phyloP scores from a whole-genome alignment of 1,140 invertebrate species.

The Ceratosolen solmsi region DNA sequence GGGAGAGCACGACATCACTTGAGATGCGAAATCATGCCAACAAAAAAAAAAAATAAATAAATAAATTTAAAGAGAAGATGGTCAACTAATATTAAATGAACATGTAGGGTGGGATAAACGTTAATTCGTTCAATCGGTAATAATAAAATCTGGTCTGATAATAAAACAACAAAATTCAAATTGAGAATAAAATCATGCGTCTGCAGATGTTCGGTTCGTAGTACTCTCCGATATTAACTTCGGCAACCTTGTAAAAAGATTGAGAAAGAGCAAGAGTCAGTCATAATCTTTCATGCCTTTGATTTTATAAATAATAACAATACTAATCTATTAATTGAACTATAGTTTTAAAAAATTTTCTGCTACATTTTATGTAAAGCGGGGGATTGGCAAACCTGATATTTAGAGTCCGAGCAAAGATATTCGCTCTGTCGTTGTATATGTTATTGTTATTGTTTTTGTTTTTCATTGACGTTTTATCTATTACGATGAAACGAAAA shows the following conservation, averaged over 20 bases:
- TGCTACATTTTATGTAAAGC: constrained; percentile 52
- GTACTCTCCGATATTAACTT: constrained; percentile 26
- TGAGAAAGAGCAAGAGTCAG: constrained; percentile 38
- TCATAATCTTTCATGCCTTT: constrained; percentile 35
- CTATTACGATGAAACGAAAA: constrained; percentile 20
- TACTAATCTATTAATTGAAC: constrained; percentile 11
- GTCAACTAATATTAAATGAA: constrained; percentile 20
- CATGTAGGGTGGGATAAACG: constrained; percentile 22
- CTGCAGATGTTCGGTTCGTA: constrained; percentile 48
- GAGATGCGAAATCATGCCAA: constrained; percentile 47
- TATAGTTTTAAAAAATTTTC: constrained; percentile 39
- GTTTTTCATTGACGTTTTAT: background rate
- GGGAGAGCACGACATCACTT: constrained; percentile 46
- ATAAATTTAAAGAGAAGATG: background rate
- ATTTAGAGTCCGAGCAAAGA: constrained; percentile 15
- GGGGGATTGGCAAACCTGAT: constrained; percentile 61
- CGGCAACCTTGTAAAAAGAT: constrained; percentile 57
- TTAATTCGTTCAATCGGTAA: constrained; percentile 36
- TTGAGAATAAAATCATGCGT: constrained; percentile 66
- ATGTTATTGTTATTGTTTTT: no score
- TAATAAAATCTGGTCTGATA: no score
- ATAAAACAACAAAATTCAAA: constrained; percentile 52
- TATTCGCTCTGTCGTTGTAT: constrained; percentile 12
- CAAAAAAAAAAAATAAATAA: background rate
- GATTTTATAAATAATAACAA: constrained; percentile 31